Evolutionary conservation across 2,888 invertebrate genomes (phyloP).

Genomic region (Linnaemya tessellans): DNA sequence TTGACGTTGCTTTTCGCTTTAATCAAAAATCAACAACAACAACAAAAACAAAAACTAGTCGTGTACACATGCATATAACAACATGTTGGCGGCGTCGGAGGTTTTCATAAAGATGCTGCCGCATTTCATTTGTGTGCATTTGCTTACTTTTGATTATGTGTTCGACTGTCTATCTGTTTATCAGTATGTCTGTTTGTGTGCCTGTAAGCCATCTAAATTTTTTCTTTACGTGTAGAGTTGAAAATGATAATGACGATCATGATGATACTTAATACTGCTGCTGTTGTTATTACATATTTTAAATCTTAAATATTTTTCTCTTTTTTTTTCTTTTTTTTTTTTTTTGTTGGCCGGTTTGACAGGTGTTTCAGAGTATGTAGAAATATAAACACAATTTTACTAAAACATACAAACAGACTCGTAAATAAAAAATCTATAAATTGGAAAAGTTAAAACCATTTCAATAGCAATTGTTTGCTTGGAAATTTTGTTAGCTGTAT

Average conservation of each 20-base stretch:
- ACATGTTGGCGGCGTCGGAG: constrained; percentile 74
- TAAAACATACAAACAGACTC: neutral
- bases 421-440: neutral
- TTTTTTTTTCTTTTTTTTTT: constrained; percentile 70
- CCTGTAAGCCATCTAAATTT: constrained; percentile 17
- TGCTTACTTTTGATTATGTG: constrained; percentile 65
- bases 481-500: constrained; percentile 17
- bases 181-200: neutral
- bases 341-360: constrained; percentile 80
- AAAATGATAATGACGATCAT: constrained; percentile 62
- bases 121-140: constrained; percentile 66
- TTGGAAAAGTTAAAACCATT: constrained; percentile 28
- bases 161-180: constrained; percentile 20
- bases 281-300: constrained; percentile 59
- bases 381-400: constrained; percentile 55
- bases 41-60: constrained; percentile 23
- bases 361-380: constrained; percentile 80
- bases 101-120: constrained; percentile 74
- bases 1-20: constrained; percentile 62
- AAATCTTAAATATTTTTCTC: neutral
- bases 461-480: constrained; percentile 39
- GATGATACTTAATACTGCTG: constrained; percentile 68
- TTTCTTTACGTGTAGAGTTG: constrained; percentile 51
- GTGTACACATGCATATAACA: constrained; percentile 35
- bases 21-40: constrained; percentile 46